These are phyloP conservation scores for Urosaurus nigricauda DNA, from an alignment of 2,797 vertebrate species.

Conservation along the genomic window DNA sequence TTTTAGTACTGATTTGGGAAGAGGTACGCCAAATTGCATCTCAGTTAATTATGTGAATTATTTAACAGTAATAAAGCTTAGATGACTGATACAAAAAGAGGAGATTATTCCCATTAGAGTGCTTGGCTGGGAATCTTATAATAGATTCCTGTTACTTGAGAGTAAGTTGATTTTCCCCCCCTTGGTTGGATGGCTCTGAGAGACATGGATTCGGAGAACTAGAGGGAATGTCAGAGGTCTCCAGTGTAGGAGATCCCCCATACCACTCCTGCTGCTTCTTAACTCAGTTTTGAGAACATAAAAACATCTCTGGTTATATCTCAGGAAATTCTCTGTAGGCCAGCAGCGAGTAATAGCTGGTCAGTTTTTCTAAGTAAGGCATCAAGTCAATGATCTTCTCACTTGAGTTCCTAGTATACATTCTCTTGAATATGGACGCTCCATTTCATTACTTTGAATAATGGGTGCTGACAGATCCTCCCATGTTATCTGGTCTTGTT, in stretches of 20 bases:
- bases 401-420: not conserved
- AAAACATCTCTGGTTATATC: not conserved
- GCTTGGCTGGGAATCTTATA: constrained; percentile 61
- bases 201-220: not conserved
- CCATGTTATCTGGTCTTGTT: not conserved
- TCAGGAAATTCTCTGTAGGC: not conserved
- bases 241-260: too few species aligned
- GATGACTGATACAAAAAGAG: constrained; percentile 68
- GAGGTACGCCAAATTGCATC: constrained; percentile 63
- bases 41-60: constrained; percentile 76
- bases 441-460: not conserved
- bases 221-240: not conserved
- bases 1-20: constrained; percentile 64
- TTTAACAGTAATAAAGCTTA: constrained; percentile 74
- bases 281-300: not conserved
- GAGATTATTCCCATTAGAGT: constrained; percentile 72
- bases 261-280: not conserved
- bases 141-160: constrained; percentile 35
- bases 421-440: not conserved
- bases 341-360: not conserved
- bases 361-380: not conserved
- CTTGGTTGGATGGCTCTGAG: too few species aligned
- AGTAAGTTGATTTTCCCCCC: not conserved
- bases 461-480: not conserved
- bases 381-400: not conserved